These are phyloP conservation scores for Ictalurus furcatus DNA, from an alignment of 2,113 vertebrate species.

Conservation along the genomic window DNA sequence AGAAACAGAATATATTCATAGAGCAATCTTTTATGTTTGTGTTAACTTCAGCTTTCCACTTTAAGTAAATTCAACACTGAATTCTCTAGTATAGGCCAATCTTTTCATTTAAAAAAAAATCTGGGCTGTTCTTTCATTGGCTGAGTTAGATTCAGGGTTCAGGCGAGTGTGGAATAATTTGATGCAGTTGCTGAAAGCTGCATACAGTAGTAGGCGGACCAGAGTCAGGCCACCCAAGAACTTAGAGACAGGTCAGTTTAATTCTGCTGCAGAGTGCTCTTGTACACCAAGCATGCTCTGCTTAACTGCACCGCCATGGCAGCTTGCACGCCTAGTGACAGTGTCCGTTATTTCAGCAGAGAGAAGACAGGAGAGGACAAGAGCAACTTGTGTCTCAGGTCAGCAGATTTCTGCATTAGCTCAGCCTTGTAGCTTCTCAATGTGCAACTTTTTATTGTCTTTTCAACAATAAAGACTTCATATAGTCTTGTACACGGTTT, in stretches of 20 bases:
- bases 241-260: constrained; percentile 51
- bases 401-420: constrained; percentile 77
- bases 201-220: constrained; percentile 30
- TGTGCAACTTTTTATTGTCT: constrained; percentile 41
- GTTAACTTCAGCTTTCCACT: neutral
- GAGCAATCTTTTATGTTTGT: neutral
- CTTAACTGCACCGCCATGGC: constrained; percentile 43
- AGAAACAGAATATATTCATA: neutral
- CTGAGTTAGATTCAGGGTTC: constrained; percentile 57
- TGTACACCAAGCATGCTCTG: constrained; percentile 51
- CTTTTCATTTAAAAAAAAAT: constrained; percentile 31
- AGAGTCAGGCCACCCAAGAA: constrained; percentile 38
- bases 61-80: neutral
- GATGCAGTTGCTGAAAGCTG: constrained; percentile 42
- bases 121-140: constrained; percentile 53
- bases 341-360: constrained; percentile 82
- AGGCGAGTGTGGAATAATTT: constrained; percentile 46
- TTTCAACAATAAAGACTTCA: constrained; percentile 45
- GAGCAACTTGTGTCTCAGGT: constrained; percentile 83
- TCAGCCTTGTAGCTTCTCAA: constrained; percentile 71
- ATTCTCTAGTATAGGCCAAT: neutral
- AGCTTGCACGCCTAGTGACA: constrained; percentile 72
- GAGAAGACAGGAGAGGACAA: constrained; percentile 83
- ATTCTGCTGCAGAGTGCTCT: constrained; percentile 50
- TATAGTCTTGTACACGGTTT: constrained; percentile 43